Conservation (phyloP, 2,797 vertebrate species). For the Echeneis naucrates region DNA sequence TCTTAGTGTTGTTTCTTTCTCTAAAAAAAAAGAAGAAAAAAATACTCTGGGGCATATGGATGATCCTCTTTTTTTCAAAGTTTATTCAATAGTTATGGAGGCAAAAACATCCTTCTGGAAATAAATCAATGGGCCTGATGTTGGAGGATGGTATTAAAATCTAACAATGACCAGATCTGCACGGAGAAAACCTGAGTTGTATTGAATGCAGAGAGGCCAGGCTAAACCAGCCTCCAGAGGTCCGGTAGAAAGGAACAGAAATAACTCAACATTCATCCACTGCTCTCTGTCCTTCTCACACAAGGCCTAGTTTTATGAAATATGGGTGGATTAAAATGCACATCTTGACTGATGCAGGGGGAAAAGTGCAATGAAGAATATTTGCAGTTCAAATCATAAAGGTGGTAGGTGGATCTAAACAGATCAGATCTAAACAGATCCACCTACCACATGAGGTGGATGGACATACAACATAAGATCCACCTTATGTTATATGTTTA, state of each 20-base stretch:
- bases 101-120: constrained; percentile 80
- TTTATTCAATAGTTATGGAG: constrained; percentile 81
- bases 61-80: constrained; percentile 82
- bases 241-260: constrained; percentile 80
- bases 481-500: no score
- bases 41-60: constrained; percentile 78
- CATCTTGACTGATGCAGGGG: constrained; percentile 32
- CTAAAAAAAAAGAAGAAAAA: constrained; percentile 40
- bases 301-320: constrained; percentile 44
- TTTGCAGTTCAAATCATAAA: constrained; percentile 28
- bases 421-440: no score
- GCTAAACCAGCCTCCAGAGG: constrained; percentile 68
- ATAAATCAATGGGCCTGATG: constrained; percentile 82
- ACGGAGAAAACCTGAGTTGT: constrained; percentile 67
- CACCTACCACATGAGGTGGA: no score
- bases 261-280: constrained; percentile 75
- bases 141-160: constrained; percentile 78
- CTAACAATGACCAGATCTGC: constrained; percentile 74
- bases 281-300: constrained; percentile 57
- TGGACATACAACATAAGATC: no score
- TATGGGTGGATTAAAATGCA: constrained; percentile 43
- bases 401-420: neutral
- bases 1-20: constrained; percentile 69
- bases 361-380: constrained; percentile 15
- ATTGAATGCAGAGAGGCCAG: constrained; percentile 73